Conservation (phyloP, 2,113 vertebrate genomes). For the Pogonocichla stellata region DNA sequence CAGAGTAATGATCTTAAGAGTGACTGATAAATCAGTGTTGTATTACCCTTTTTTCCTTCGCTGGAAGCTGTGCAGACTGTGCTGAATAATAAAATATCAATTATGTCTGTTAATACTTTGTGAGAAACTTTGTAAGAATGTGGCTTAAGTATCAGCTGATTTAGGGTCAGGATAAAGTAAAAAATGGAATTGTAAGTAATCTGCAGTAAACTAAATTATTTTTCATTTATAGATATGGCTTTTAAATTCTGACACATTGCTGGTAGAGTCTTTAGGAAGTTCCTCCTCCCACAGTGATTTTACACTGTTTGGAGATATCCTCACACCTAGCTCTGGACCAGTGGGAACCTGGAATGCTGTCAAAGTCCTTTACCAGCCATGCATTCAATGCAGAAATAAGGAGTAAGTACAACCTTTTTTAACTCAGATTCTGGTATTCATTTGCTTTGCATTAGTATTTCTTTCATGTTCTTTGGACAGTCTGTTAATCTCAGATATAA, state of each 20-base stretch:
- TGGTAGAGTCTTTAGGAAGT: slow-evolving; percentile 76
- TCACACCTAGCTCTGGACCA: slow-evolving; percentile 32
- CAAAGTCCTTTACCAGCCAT: slow-evolving; percentile 89
- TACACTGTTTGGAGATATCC: slow-evolving; percentile 58
- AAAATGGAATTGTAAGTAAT: background rate
- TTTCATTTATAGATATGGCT: slow-evolving; percentile 86
- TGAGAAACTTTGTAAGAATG: background rate
- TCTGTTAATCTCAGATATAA: background rate
- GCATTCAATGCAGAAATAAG: slow-evolving; percentile 78
- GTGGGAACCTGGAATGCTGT: slow-evolving; percentile 72
- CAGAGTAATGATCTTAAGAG: background rate
- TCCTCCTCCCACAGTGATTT: slow-evolving; percentile 29
- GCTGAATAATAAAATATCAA: background rate
- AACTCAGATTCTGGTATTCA: background rate
- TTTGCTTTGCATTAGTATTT: background rate
- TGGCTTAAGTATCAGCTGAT: background rate
- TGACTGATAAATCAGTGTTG: background rate
- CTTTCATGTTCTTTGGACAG: background rate
- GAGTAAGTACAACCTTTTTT: slow-evolving; percentile 78
- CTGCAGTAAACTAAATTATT: slow-evolving; percentile 25
- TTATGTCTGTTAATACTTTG: background rate
- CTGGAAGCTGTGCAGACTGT: background rate
- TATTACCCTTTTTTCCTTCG: background rate
- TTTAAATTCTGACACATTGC: slow-evolving; percentile 90
- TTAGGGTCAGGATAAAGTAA: background rate